Percentiles rank a stretch among this genome's conserved stretches.
Conservation (phyloP, 2,113 vertebrate genomes). For the Antechinus flavipes region DNA sequence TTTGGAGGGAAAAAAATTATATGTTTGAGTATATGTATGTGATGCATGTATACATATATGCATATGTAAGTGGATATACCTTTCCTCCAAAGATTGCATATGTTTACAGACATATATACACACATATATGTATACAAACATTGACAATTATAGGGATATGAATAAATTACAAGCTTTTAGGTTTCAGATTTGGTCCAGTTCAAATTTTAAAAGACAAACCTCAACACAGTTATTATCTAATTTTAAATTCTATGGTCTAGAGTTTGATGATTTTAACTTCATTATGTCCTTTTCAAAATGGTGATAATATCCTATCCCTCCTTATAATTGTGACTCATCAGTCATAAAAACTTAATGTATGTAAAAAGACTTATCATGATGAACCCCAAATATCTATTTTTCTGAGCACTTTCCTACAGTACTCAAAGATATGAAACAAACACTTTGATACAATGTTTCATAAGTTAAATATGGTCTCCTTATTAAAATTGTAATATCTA, state of each 20-base stretch:
- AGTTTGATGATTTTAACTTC: constrained; percentile 66
- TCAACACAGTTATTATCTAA: constrained; percentile 61
- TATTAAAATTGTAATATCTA: constrained; percentile 42
- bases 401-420: constrained; percentile 46
- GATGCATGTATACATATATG: too few relatives aligned
- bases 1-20: constrained; percentile 53
- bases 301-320: constrained; percentile 55
- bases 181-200: constrained; percentile 66
- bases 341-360: constrained; percentile 21
- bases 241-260: constrained; percentile 60
- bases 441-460: constrained; percentile 26
- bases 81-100: too few relatives aligned
- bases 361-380: constrained; percentile 30
- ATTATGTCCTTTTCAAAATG: constrained; percentile 63
- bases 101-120: too few relatives aligned
- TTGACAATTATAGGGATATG: constrained; percentile 73
- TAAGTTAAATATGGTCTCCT: constrained; percentile 42
- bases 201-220: constrained; percentile 69
- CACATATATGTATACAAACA: background rate
- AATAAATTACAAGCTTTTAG: constrained; percentile 1
- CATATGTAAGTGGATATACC: background rate
- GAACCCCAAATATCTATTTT: constrained; percentile 73
- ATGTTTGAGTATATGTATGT: too few relatives aligned
- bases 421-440: constrained; percentile 50
- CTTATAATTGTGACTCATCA: background rate